Evolutionary conservation across 2,888 invertebrate species (phyloP).

Genomic region (Sepiola atlantica): DNA sequence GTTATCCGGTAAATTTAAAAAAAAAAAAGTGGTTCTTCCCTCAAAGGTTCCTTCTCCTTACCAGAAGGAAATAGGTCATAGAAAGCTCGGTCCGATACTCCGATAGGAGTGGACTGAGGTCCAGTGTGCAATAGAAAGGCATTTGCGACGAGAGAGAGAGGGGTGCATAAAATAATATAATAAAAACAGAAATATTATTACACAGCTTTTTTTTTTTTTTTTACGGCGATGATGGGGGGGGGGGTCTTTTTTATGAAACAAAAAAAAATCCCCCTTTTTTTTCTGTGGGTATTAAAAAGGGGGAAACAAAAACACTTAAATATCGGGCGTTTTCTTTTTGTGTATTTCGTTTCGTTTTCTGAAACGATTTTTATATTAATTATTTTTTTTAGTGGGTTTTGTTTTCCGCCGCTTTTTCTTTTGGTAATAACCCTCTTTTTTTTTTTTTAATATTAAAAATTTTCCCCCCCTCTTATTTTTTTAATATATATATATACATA

Average conservation of each 20-base stretch:
- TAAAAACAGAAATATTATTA: constrained; percentile 2
- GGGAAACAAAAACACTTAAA: neutral
- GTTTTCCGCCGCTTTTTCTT: neutral
- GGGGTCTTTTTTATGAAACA: neutral
- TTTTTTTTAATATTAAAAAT: neutral
- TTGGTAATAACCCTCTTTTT: neutral
- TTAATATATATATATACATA: neutral
- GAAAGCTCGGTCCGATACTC: constrained; percentile 47
- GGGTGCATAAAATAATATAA: neutral
- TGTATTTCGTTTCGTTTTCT: neutral
- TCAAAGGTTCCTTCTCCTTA: constrained; percentile 45
- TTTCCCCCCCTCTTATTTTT: neutral
- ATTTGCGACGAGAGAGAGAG: neutral
- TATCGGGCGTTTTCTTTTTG: neutral
- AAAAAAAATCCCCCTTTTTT: neutral
- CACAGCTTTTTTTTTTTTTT: neutral
- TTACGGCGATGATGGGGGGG: no score
- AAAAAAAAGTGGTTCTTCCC: constrained; percentile 34
- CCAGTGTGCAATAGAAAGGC: constrained; percentile 45
- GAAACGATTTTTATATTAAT: neutral
- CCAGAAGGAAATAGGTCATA: constrained; percentile 45
- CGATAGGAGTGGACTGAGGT: constrained; percentile 46
- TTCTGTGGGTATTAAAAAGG: neutral
- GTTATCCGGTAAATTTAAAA: constrained; percentile 42
- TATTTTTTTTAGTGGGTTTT: neutral